These are phyloP conservation scores for Drosophila tristis DNA, from an alignment of 1,140 invertebrate genomes.

Conservation along the genomic window DNA sequence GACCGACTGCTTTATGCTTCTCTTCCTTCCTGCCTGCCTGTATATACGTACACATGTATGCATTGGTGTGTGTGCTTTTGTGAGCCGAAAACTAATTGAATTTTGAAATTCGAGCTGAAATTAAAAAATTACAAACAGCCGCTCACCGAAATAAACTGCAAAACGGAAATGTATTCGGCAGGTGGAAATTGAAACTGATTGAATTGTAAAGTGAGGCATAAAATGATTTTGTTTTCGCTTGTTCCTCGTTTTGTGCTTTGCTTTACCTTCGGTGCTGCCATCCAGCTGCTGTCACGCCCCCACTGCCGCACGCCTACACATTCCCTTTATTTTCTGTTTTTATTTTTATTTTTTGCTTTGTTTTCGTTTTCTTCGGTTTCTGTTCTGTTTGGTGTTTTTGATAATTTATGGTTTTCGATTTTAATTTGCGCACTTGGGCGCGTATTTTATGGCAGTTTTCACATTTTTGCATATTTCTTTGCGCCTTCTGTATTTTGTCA, in stretches of 20 bases:
- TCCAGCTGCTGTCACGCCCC: slow-evolving; percentile 53
- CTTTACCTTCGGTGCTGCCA: slow-evolving; percentile 25
- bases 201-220: slow-evolving; percentile 79
- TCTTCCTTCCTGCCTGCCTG: slow-evolving; percentile 32
- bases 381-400: background rate
- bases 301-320: background rate
- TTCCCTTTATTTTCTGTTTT: slow-evolving; percentile 8
- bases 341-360: background rate
- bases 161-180: slow-evolving; percentile 79
- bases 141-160: slow-evolving; percentile 64
- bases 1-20: slow-evolving; percentile 46
- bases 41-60: background rate
- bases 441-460: slow-evolving; percentile 61
- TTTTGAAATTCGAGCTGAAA: slow-evolving; percentile 76
- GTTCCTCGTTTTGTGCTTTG: slow-evolving; percentile 33
- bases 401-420: slow-evolving; percentile 78
- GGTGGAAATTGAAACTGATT: slow-evolving; percentile 81
- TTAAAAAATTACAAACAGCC: slow-evolving; percentile 74
- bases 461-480: slow-evolving; percentile 46
- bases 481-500: slow-evolving; percentile 54
- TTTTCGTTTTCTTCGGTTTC: background rate
- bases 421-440: slow-evolving; percentile 71
- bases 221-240: slow-evolving; percentile 50
- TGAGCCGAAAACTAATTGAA: slow-evolving; percentile 67
- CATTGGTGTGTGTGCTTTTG: slow-evolving; percentile 4